Base-by-base conservation (phyloP, 2,113 vertebrate species). In the Trochalopteron elliotii region DNA sequence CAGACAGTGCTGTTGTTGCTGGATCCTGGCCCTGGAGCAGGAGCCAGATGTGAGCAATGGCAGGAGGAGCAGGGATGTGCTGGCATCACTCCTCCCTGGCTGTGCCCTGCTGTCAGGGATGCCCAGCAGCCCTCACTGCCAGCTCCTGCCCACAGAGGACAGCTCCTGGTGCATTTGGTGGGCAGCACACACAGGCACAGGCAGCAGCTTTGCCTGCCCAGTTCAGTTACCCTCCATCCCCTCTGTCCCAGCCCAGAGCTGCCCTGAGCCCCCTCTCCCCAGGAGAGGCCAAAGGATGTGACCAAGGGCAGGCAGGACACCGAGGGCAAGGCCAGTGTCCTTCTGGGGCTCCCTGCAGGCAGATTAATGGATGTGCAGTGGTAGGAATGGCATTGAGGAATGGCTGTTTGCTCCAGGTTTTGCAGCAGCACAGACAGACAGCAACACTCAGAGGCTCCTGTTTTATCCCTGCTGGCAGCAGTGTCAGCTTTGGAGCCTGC, bases 131-230 rank as follows among this genome's bases (percentile, higher is more conserved):
- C 20, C 71, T 45, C 3, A 0, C 17, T 65, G 69, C 44, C 10
- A 14, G 47, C 61, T 56, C 30, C 57, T 80, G 52, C 72, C 33
- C 7, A 1, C 0, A 0, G 6, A 3, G 69, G 4, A 20, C 39
- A 24, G 0, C 19, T 61, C 65, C 65, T 9, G 1, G 5, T 35
- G 39, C 5, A 2, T 11, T 9, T 40, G 56, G 18, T 45, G 44
- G 70, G 60, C 60, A 50, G 65, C 28, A 2, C 21, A 0, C 3
- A 0, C 0, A 27, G 79, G 53, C 40, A 59, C 40, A 39, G 39
- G 39, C 39, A 39, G 39, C 50, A 80, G 59, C 44, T 47, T 17
- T 21, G 7, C 17, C 27, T 27, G 21, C 1, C 45, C 37, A 12
- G 37, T 11, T 30, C 12, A 22, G 67, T 30, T 12, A 1, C 12